Evolutionary conservation across 2,888 invertebrate species (phyloP).

Genomic region (Tipula helvola): DNA sequence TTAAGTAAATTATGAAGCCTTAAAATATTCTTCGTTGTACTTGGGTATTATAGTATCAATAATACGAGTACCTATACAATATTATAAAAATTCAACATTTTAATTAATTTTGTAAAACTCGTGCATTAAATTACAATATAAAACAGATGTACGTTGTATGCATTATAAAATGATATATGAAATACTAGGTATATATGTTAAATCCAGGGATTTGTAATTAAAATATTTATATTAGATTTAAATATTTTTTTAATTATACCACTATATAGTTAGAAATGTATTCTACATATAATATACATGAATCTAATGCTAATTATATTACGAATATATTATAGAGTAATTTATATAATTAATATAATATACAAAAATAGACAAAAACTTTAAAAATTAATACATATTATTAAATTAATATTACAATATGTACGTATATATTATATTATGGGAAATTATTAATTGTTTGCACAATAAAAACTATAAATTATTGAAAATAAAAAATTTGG

Average conservation of each 20-base stretch:
- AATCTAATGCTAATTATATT: background rate
- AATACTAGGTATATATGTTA: background rate
- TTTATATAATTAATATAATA: background rate
- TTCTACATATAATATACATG: background rate
- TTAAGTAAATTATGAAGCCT: background rate
- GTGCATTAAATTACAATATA: background rate
- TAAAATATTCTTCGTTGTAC: background rate
- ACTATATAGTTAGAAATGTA: background rate
- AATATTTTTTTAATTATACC: background rate
- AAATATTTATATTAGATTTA: background rate
- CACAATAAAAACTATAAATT: background rate
- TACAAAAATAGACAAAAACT: background rate
- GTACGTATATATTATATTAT: background rate
- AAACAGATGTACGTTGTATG: background rate
- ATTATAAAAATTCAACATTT: background rate
- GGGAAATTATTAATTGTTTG: background rate
- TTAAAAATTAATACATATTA: background rate
- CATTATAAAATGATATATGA: background rate
- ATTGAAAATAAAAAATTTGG: background rate
- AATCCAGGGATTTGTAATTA: background rate
- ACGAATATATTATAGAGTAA: background rate
- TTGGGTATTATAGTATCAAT: background rate
- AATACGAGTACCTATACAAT: background rate
- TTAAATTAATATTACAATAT: background rate
- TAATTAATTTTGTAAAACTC: background rate